Conservation (phyloP, 53 echinoderm and acorn worm genomes). For the Holothuria leucospilota region DNA sequence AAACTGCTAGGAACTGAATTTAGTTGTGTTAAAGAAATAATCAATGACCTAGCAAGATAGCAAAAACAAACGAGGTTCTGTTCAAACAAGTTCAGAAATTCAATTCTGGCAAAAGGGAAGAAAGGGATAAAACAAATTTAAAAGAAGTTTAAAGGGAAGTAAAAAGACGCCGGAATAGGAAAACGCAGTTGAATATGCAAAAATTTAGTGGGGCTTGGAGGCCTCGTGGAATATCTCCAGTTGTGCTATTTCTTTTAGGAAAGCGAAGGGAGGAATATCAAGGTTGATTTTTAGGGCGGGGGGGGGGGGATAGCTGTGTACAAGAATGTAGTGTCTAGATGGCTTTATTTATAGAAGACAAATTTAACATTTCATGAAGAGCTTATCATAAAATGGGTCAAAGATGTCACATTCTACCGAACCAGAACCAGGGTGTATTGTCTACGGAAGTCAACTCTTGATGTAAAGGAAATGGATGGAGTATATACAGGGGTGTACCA, state of each 20-base stretch:
- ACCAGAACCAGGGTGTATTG: background rate
- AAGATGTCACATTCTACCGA: slow-evolving; percentile 21
- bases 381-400: slow-evolving; percentile 16
- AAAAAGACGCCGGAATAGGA: slow-evolving; percentile 1
- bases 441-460: background rate
- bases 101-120: background rate
- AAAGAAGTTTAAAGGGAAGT: background rate
- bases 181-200: background rate
- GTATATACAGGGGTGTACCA: slow-evolving; percentile 2
- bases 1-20: background rate
- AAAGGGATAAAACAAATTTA: background rate
- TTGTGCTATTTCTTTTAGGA: background rate
- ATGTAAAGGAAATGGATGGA: slow-evolving; percentile 1
- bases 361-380: slow-evolving; percentile 13
- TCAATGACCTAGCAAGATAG: slow-evolving; percentile 2
- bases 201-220: slow-evolving; percentile 17
- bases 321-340: background rate
- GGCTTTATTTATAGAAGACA: background rate
- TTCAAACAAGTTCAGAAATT: background rate
- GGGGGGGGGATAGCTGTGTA: background rate
- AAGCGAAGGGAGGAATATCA: background rate
- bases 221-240: slow-evolving; percentile 14
- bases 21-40: background rate
- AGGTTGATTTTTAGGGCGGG: slow-evolving; percentile 1
- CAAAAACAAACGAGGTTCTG: background rate